Evolutionary conservation across 2,888 invertebrate genomes (phyloP).

Genomic region (Germaria angustata): DNA sequence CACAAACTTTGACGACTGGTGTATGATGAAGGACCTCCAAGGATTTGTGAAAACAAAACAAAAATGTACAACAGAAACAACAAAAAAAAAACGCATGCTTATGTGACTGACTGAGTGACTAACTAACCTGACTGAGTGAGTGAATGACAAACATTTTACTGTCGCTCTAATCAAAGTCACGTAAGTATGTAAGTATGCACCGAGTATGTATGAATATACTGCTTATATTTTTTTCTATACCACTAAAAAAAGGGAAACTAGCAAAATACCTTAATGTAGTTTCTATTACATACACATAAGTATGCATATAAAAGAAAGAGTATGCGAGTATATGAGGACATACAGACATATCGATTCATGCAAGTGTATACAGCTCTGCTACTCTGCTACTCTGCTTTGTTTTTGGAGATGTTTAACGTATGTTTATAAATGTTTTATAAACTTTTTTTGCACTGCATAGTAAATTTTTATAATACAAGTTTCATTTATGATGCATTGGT

Average conservation of each 20-base stretch:
- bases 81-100: background rate
- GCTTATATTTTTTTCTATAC: background rate
- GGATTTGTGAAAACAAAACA: conserved; percentile 9
- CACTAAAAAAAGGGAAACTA: background rate
- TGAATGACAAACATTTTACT: conserved; percentile 11
- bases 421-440: conserved; percentile 31
- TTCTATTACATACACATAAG: background rate
- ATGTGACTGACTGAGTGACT: background rate
- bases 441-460: background rate
- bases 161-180: background rate
- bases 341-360: background rate
- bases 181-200: background rate
- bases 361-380: background rate
- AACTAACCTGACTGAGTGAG: background rate
- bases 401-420: conserved; percentile 24
- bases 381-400: background rate
- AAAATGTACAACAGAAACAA: background rate
- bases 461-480: background rate
- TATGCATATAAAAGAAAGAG: background rate
- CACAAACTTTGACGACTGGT: background rate
- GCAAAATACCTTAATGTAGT: background rate
- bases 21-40: conserved; percentile 9
- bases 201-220: background rate
- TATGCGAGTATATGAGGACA: background rate
- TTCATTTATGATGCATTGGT: conserved; percentile 29